Percentiles rank a stretch among this genome's conserved stretches.
Conservation (phyloP, 2,113 vertebrate species). For the Rhinolophus ferrumequinum region DNA sequence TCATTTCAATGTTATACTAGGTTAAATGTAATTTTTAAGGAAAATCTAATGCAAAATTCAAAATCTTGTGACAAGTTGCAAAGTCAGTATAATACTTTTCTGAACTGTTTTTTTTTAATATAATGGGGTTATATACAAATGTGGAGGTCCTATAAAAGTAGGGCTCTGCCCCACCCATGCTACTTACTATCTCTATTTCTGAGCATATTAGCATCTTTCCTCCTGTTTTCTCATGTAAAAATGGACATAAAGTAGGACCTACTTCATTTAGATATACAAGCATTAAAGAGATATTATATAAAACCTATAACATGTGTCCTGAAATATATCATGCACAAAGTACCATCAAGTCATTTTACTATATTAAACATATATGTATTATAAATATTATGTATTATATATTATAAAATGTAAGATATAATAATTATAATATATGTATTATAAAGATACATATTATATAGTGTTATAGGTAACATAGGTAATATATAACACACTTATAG, state of each 20-base stretch:
- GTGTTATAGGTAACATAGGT: neutral
- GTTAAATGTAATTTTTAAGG: conserved; percentile 30
- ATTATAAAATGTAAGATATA: neutral
- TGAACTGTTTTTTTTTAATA: neutral
- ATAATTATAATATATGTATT: neutral
- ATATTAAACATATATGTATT: neutral
- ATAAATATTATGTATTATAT: neutral
- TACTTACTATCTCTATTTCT: neutral
- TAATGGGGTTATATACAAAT: neutral
- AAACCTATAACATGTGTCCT: neutral
- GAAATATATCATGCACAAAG: neutral
- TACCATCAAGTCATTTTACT: neutral
- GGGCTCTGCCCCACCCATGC: neutral
- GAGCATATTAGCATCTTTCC: neutral
- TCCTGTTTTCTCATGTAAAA: neutral
- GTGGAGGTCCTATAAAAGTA: neutral
- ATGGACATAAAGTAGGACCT: neutral
- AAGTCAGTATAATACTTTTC: neutral
- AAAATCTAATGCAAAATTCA: neutral
- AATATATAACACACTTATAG: neutral
- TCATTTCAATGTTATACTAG: neutral
- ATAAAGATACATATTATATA: neutral
- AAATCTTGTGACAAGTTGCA: neutral
- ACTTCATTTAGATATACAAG: neutral
- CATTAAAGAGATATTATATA: neutral